These are phyloP conservation scores for Drosophila paulistorum DNA, from an alignment of 1,140 invertebrate species.

Conservation along the genomic window DNA sequence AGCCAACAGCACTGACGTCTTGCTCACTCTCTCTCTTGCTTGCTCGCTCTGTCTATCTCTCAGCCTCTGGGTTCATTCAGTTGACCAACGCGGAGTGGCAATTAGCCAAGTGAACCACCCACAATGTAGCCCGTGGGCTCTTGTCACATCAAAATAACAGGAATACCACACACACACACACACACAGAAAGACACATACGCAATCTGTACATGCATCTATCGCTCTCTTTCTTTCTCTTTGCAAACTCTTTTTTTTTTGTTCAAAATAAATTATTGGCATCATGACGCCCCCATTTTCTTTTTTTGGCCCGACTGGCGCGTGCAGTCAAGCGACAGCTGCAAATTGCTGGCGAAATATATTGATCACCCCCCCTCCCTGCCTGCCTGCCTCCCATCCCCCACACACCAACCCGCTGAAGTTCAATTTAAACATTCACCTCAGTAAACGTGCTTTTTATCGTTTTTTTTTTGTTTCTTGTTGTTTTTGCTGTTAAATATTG, in stretches of 20 bases:
- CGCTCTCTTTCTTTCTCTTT: neutral
- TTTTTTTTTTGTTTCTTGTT: constrained; percentile 30
- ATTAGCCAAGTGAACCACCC: constrained; percentile 50
- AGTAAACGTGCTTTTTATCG: constrained; percentile 52
- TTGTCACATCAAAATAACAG: constrained; percentile 19
- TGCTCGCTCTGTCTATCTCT: neutral
- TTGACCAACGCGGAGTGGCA: constrained; percentile 49
- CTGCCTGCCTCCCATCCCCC: neutral
- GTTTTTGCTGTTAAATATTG: constrained; percentile 36
- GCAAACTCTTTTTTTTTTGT: constrained; percentile 2
- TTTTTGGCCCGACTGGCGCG: constrained; percentile 31
- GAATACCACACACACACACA: constrained; percentile 6
- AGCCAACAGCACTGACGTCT: constrained; percentile 10
- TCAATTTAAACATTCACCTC: constrained; percentile 46
- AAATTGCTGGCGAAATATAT: constrained; percentile 36
- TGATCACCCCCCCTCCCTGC: neutral
- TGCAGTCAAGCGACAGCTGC: constrained; percentile 44
- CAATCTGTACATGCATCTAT: constrained; percentile 9
- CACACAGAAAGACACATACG: neutral
- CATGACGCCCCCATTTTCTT: constrained; percentile 34
- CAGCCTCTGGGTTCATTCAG: constrained; percentile 8
- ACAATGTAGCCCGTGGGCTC: constrained; percentile 32
- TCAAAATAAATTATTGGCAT: constrained; percentile 32
- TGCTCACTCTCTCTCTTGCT: constrained; percentile 1
- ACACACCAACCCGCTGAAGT: constrained; percentile 1